Conservation (phyloP, 2,797 vertebrate genomes). For the Eidolon dupreanum region DNA sequence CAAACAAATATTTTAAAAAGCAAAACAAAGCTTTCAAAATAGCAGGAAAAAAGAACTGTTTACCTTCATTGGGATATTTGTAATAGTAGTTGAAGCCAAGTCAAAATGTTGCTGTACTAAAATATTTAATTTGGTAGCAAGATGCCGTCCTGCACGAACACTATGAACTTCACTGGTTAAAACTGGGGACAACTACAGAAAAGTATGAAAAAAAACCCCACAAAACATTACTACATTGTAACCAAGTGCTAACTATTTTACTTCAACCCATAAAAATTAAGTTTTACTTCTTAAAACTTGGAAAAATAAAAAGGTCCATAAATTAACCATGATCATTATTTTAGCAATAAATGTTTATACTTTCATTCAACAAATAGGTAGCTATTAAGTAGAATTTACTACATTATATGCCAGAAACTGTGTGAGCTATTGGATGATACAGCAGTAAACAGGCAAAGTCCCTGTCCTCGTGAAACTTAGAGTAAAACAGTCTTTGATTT, state of each 20-base stretch:
- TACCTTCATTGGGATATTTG: constrained; percentile 99
- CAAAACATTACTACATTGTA: not conserved
- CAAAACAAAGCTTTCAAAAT: constrained; percentile 45
- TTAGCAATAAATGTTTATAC: not conserved
- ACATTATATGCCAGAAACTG: not conserved
- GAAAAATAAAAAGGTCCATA: not conserved
- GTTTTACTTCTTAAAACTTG: not conserved
- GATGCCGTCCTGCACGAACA: constrained; percentile 95
- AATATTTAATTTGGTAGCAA: constrained; percentile 96
- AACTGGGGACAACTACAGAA: constrained; percentile 92
- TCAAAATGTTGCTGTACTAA: constrained; percentile 99
- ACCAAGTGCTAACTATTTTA: not conserved
- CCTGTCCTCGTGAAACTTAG: constrained; percentile 3
- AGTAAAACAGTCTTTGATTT: not conserved
- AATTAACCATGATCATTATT: constrained; percentile 43
- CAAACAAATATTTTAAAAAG: constrained; percentile 72
- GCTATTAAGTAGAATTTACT: not conserved
- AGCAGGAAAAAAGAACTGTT: constrained; percentile 1
- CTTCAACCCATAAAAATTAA: not conserved
- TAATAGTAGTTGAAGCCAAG: constrained; percentile 98
- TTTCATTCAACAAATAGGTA: not conserved
- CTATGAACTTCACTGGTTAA: constrained; percentile 98
- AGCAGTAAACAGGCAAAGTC: not conserved
- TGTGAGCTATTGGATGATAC: not conserved
- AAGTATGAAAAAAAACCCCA: not conserved